phyloP scores from a whole-genome alignment of 2,888 invertebrate genomes.

The Dryobota labecula region DNA sequence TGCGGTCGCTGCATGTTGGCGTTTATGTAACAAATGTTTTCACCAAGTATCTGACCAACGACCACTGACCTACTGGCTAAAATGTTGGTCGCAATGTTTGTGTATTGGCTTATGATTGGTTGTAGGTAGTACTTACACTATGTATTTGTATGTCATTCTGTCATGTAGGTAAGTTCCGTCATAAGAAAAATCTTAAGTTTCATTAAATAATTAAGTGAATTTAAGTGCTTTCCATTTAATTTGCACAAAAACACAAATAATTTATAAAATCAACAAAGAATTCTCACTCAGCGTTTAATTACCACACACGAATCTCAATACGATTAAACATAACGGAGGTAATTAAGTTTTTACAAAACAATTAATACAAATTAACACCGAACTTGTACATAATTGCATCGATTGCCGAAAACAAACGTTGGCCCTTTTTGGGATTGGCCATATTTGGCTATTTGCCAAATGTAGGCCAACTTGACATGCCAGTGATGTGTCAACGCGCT shows the following conservation, averaged over 20 bases:
- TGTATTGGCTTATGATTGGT: not conserved
- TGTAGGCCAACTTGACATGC: slow-evolving; percentile 66
- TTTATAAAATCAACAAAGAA: slow-evolving; percentile 5
- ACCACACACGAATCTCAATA: slow-evolving; percentile 14
- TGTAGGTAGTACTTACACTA: not conserved
- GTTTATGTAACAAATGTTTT: slow-evolving; percentile 62
- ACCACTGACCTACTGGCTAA: slow-evolving; percentile 9
- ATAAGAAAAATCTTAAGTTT: too few relatives aligned
- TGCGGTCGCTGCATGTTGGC: slow-evolving; percentile 44
- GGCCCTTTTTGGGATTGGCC: slow-evolving; percentile 65
- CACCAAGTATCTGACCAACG: slow-evolving; percentile 41
- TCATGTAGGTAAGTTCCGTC: too few relatives aligned
- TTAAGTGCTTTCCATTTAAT: slow-evolving; percentile 9
- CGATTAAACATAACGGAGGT: slow-evolving; percentile 37
- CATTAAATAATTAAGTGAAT: not conserved
- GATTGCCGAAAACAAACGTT: slow-evolving; percentile 64
- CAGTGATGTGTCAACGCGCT: slow-evolving; percentile 58
- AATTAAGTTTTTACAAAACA: slow-evolving; percentile 40
- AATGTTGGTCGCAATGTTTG: slow-evolving; percentile 20
- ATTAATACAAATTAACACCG: slow-evolving; percentile 66
- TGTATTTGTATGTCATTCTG: not conserved
- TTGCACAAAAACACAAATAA: slow-evolving; percentile 17
- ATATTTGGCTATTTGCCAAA: slow-evolving; percentile 63
- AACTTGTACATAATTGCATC: slow-evolving; percentile 61
- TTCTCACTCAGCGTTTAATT: slow-evolving; percentile 12